These are phyloP conservation scores for Pseudorhiza aurosa DNA, from an alignment of 30 jellyfish, hydroid and myxozoan species.

Conservation along the genomic window DNA sequence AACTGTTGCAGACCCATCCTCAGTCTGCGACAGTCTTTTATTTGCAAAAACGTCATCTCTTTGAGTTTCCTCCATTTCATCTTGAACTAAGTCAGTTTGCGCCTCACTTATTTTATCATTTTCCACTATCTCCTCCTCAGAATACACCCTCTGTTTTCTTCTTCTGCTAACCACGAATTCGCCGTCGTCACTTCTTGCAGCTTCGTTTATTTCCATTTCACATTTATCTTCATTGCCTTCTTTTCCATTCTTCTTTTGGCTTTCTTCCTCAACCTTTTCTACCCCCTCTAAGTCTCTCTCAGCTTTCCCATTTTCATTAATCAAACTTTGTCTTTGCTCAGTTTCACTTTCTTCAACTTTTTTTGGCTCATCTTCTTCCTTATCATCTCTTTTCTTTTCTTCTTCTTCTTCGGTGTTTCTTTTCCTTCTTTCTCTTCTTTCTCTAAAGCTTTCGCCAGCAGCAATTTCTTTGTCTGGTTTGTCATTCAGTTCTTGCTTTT, in stretches of 20 bases:
- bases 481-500: neutral
- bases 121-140: no score
- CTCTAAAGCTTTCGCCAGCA: neutral
- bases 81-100: neutral
- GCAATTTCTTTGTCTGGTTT: neutral
- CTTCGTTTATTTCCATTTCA: no score
- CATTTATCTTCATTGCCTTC: neutral
- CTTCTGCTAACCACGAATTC: no score
- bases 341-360: neutral
- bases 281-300: neutral
- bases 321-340: neutral
- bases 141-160: no score
- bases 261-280: neutral
- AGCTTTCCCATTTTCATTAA: neutral
- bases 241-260: neutral
- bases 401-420: neutral
- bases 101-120: neutral
- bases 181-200: no score
- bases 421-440: conserved; percentile 7
- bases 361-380: neutral
- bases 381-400: neutral
- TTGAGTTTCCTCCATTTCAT: conserved; percentile 5
- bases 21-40: no score
- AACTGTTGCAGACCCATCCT: no score
- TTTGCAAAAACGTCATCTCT: neutral